Conservation (phyloP, 2,888 invertebrate species). For the Eupithecia exiguata region DNA sequence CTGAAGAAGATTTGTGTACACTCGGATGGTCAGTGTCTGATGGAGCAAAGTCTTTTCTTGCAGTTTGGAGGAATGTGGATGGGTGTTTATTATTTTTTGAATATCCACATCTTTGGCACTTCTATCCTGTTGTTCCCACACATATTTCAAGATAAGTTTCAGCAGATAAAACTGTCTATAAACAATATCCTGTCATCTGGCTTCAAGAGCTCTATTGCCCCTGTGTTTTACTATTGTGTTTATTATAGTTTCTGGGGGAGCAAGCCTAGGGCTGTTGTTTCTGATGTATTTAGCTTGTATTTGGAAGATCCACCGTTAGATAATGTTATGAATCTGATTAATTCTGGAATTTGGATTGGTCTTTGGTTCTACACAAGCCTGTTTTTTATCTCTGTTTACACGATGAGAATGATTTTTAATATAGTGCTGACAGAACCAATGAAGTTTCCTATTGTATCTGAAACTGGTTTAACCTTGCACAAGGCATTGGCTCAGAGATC, state of each 20-base stretch:
- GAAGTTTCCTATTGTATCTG: constrained; percentile 85
- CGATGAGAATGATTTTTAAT: constrained; percentile 88
- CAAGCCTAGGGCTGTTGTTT: constrained; percentile 78
- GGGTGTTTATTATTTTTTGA: constrained; percentile 84
- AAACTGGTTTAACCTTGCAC: constrained; percentile 80
- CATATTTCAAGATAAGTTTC: constrained; percentile 87
- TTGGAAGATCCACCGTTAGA: constrained; percentile 81
- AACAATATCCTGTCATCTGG: constrained; percentile 83
- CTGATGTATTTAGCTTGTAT: constrained; percentile 80
- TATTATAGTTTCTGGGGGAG: constrained; percentile 86
- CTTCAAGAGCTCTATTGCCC: constrained; percentile 84
- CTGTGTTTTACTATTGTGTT: constrained; percentile 84
- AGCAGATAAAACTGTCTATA: constrained; percentile 85
- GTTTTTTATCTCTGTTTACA: constrained; percentile 87
- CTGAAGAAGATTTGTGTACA: constrained; percentile 76
- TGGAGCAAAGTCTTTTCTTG: constrained; percentile 87
- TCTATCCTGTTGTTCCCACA: constrained; percentile 86
- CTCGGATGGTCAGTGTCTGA: constrained; percentile 83
- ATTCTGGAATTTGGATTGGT: constrained; percentile 83
- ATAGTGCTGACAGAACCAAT: constrained; percentile 88
- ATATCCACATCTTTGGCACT: constrained; percentile 80
- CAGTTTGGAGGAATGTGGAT: constrained; percentile 87
- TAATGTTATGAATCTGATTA: constrained; percentile 74
- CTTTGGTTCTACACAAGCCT: constrained; percentile 88
- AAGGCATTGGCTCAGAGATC: constrained; percentile 85